Conservation (phyloP, 1,140 invertebrate genomes). For the Galleria mellonella region DNA sequence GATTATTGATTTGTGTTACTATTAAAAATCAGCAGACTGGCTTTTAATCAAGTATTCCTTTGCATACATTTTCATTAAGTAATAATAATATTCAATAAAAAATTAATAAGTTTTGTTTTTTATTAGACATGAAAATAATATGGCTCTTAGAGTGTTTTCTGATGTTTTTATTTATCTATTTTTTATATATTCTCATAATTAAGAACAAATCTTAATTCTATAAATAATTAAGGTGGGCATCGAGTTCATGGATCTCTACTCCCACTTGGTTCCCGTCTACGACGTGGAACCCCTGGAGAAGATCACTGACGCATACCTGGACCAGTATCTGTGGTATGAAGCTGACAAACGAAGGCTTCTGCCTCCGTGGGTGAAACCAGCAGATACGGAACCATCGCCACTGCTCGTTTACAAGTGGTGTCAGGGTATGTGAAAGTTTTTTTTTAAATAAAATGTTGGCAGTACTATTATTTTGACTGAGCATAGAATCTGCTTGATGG, state of each 20-base stretch:
- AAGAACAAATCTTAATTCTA: no score
- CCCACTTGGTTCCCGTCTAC: constrained; percentile 98
- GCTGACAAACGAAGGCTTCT: constrained; percentile 98
- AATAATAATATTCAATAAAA: no score
- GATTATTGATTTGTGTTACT: no score
- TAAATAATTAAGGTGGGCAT: constrained; percentile 98
- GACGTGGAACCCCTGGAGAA: constrained; percentile 99
- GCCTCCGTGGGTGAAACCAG: constrained; percentile 99
- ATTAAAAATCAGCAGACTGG: no score
- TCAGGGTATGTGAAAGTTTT: constrained; percentile 82
- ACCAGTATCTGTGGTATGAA: constrained; percentile 99
- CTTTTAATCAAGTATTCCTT: no score
- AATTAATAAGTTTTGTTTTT: no score
- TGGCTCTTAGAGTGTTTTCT: no score
- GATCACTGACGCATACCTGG: constrained; percentile 99
- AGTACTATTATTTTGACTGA: no score
- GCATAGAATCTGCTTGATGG: no score
- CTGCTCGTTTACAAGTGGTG: constrained; percentile 99
- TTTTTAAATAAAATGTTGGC: no score
- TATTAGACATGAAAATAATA: no score
- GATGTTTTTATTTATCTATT: neutral
- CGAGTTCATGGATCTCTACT: constrained; percentile 99
- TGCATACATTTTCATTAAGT: no score
- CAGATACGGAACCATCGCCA: constrained; percentile 98
- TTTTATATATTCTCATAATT: constrained; percentile 1